Conservation (phyloP, 2,888 invertebrate species). For the Masnerella sp. region DNA sequence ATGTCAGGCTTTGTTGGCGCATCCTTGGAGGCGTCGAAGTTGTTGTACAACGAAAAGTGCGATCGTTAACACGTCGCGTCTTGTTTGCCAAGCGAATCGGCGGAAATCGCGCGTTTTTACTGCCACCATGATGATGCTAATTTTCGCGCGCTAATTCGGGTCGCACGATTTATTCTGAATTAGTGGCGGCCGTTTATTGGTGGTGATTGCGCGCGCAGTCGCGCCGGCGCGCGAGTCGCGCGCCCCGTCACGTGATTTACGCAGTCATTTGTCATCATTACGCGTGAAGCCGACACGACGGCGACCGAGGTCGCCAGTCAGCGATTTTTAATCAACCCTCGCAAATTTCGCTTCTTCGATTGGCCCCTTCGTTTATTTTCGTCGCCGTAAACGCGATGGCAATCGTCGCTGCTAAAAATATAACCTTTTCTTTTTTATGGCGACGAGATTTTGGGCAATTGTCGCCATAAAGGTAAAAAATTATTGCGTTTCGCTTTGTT, state of each 20-base stretch:
- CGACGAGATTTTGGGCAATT: background rate
- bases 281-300: constrained; percentile 61
- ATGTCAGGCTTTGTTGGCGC: constrained; percentile 26
- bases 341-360: constrained; percentile 43
- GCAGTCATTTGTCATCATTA: constrained; percentile 73
- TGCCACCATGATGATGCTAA: constrained; percentile 23
- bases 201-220: constrained; percentile 20
- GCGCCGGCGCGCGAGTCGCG: constrained; percentile 59
- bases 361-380: constrained; percentile 42
- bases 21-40: constrained; percentile 38
- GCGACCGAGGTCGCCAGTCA: constrained; percentile 54
- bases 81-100: constrained; percentile 23
- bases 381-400: background rate
- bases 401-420: constrained; percentile 3
- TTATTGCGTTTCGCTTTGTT: too few species aligned
- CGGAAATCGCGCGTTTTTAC: constrained; percentile 22
- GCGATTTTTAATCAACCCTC: constrained; percentile 67
- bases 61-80: constrained; percentile 37
- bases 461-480: background rate
- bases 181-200: constrained; percentile 31
- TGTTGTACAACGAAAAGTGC: constrained; percentile 8
- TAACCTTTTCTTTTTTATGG: background rate
- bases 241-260: constrained; percentile 69
- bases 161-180: constrained; percentile 39
- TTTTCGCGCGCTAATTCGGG: constrained; percentile 39